A percentile compares a stretch with the other conserved stretches of the same genome.
Conservation (phyloP, 2,888 invertebrate species). For the Trissolcus japonicus region DNA sequence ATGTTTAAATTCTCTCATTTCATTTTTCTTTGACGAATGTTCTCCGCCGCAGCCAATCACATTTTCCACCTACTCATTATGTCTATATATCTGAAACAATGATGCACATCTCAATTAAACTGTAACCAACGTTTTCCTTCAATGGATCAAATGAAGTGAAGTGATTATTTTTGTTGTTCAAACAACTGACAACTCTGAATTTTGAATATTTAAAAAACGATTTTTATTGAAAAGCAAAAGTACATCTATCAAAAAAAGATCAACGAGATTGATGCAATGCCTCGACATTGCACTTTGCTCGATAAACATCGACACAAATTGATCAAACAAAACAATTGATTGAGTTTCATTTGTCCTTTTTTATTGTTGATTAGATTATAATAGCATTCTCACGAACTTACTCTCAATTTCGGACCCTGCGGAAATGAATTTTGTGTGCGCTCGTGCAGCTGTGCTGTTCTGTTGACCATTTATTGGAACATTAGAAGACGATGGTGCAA, state of each 20-base stretch:
- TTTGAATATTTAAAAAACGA: too few relatives aligned
- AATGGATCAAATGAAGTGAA: not conserved
- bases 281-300: too few relatives aligned
- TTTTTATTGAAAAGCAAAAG: too few relatives aligned
- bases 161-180: too few relatives aligned
- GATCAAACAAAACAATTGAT: too few relatives aligned
- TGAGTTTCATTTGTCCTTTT: too few relatives aligned
- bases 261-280: too few relatives aligned
- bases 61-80: slow-evolving; percentile 50
- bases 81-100: slow-evolving; percentile 69
- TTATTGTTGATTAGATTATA: too few relatives aligned
- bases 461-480: slow-evolving; percentile 71
- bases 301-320: too few relatives aligned
- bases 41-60: slow-evolving; percentile 38
- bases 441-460: slow-evolving; percentile 72
- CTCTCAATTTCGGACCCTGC: slow-evolving; percentile 75
- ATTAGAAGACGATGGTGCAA: slow-evolving; percentile 70
- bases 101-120: slow-evolving; percentile 2
- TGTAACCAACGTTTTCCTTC: not conserved
- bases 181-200: too few relatives aligned
- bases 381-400: slow-evolving; percentile 58
- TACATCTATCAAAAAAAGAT: too few relatives aligned
- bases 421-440: slow-evolving; percentile 75
- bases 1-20: slow-evolving; percentile 59
- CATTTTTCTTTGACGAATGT: slow-evolving; percentile 45